phyloP scores from a whole-genome alignment of 2,888 invertebrate genomes.

The Glyphotaelius pellucidus region DNA sequence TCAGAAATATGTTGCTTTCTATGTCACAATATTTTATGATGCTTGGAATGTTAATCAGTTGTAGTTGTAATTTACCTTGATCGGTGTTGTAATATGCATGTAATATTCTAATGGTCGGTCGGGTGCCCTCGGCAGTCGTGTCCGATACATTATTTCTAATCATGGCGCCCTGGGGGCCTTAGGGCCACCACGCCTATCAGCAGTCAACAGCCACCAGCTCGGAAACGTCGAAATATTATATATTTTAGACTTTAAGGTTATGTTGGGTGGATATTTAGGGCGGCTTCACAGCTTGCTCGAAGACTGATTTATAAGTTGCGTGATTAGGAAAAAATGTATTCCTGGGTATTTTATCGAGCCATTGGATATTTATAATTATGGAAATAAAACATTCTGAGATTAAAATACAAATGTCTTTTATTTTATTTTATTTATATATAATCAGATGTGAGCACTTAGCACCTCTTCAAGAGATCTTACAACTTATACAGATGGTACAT shows the following conservation, averaged over 20 bases:
- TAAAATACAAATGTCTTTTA: conserved; percentile 51
- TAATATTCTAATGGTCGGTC: conserved; percentile 26
- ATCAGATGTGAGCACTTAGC: too few relatives aligned
- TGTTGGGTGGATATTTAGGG: conserved; percentile 60
- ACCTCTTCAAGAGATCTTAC: too few relatives aligned
- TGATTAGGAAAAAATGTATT: conserved; percentile 65
- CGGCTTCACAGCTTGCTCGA: conserved; percentile 62
- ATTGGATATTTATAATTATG: conserved; percentile 65
- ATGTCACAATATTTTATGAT: conserved; percentile 66
- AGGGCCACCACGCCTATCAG: too few relatives aligned
- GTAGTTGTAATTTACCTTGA: conserved; percentile 64
- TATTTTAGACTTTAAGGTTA: conserved; percentile 61
- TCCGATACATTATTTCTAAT: conserved; percentile 61
- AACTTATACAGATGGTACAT: too few relatives aligned
- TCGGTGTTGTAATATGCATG: conserved; percentile 61
- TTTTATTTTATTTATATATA: conserved; percentile 41
- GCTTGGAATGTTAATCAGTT: conserved; percentile 66
- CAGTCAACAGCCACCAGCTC: background rate
- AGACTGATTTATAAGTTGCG: conserved; percentile 66
- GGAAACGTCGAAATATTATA: conserved; percentile 55
- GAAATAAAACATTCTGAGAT: conserved; percentile 65
- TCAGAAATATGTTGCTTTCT: conserved; percentile 66
- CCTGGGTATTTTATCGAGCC: conserved; percentile 66
- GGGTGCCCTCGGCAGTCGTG: background rate
- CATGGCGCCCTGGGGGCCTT: conserved; percentile 42